A percentile compares a stretch with the other conserved stretches of the same genome.
These are phyloP conservation scores for Notoglanidium macrostoma DNA, from an alignment of 2,797 vertebrate genomes.

Conservation along the genomic window DNA sequence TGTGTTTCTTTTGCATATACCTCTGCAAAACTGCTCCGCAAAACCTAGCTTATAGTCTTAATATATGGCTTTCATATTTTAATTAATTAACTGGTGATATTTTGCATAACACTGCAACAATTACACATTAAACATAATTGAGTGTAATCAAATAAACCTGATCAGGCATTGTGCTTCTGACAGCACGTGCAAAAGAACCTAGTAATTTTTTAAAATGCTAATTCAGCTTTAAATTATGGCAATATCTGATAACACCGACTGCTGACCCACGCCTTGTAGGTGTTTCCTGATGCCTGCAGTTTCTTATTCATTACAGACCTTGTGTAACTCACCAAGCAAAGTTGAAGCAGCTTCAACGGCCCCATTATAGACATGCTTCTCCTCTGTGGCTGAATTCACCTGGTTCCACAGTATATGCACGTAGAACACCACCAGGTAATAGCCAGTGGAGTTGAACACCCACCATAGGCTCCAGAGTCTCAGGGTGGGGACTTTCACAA, in stretches of 20 bases:
- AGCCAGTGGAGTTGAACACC: conserved; percentile 91
- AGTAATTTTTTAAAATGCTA: background rate
- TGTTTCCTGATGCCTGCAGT: background rate
- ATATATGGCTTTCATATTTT: background rate
- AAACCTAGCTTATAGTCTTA: background rate
- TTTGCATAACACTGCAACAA: background rate
- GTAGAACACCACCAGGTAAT: conserved; percentile 93
- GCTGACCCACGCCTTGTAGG: background rate
- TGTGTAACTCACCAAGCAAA: conserved; percentile 77
- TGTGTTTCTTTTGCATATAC: background rate
- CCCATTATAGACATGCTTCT: conserved; percentile 83
- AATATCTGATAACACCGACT: background rate
- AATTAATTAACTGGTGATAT: background rate
- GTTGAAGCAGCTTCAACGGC: conserved; percentile 88
- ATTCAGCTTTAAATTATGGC: background rate
- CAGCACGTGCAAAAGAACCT: background rate
- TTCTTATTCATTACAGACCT: background rate
- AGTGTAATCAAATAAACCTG: background rate
- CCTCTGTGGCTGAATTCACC: conserved; percentile 63
- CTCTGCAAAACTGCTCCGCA: background rate
- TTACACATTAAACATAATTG: background rate
- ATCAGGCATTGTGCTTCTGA: background rate
- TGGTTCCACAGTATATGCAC: conserved; percentile 90
- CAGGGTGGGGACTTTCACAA: conserved; percentile 75
- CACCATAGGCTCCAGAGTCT: conserved; percentile 96